Base-by-base conservation (phyloP, 2,888 invertebrate species). In the Drosophila rellima region DNA sequence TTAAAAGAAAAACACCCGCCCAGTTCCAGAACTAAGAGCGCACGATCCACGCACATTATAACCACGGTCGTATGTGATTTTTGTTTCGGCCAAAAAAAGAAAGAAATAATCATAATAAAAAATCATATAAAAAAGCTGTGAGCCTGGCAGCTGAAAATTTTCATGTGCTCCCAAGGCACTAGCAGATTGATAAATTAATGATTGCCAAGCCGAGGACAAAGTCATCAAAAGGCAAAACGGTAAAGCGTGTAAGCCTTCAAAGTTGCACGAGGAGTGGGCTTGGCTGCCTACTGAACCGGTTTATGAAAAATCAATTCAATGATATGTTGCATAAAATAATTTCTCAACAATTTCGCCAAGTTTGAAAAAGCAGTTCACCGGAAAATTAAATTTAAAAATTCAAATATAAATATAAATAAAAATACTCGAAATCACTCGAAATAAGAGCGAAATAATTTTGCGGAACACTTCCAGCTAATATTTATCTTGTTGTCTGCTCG, bases 51-150 rank as follows among this genome's bases (percentile, higher is more conserved):
- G 73, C 71, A 70, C 72, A 82, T 82, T 87, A 85, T 68, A 79
- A 69, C 72, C 65, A 80, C 52, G 63, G 37, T 70, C 74, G 67
- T 69, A 80, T 88, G 86, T 80, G 83, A 85, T 63, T 70, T 80
- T 65, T 75, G 81, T 74, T 70, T 67, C 64, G 62, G 39, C 62
- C 56, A 20, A 67, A 23, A 39, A 81, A 81, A 74, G 74, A 84
- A 84, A 74, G 80, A 82, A 84, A 85, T 88, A 85, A 89, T 85
- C 88, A 89, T 82, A 82, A 84, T 84, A 84, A 89, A 89, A 83
- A 88, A 60, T 68, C 81, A 78, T 84, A 84, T 88, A 88, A 84
- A 83, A 84, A 73, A 82, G 83, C 80, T 78, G 75, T 74, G 79
- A 81, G 87, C 73, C 40, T 47, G 74, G 70, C 74, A 77, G 69